Conservation (phyloP, 2,888 invertebrate genomes). For the Mechanitis messenoides region DNA sequence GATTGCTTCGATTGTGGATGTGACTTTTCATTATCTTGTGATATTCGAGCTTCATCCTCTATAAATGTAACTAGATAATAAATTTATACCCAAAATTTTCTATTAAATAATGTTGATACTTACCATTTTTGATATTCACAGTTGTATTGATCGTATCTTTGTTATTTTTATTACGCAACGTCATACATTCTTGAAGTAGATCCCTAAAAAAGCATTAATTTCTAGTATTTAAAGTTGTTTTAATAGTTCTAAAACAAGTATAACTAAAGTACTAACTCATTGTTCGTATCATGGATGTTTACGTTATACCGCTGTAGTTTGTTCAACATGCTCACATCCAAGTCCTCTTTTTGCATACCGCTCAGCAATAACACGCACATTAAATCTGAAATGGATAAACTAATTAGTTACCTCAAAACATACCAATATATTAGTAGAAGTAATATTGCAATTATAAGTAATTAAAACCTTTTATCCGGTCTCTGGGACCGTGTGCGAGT, state of each 20-base stretch:
- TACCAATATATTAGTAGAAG: background rate
- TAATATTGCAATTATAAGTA: constrained; percentile 12
- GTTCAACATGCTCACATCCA: constrained; percentile 49
- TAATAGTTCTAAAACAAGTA: background rate
- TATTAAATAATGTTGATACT: constrained; percentile 4
- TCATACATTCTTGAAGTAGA: constrained; percentile 14
- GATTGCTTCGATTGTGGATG: background rate
- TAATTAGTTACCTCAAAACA: constrained; percentile 13
- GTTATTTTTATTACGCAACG: constrained; percentile 10
- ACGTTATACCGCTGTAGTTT: constrained; percentile 58
- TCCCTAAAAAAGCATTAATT: constrained; percentile 14
- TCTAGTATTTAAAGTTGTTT: background rate
- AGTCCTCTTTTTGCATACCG: constrained; percentile 63
- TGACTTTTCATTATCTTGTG: background rate
- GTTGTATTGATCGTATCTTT: constrained; percentile 1
- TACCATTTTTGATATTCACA: constrained; percentile 7
- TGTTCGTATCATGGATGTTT: constrained; percentile 54
- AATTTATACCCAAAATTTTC: background rate
- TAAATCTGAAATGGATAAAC: constrained; percentile 53
- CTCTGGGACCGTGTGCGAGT: constrained; percentile 49
- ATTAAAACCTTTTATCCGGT: constrained; percentile 65
- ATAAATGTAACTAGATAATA: background rate
- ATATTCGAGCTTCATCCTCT: background rate
- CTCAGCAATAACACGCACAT: constrained; percentile 63
- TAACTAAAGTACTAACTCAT: constrained; percentile 47